Percentiles rank a stretch among this genome's conserved stretches.
Evolutionary conservation across 1,140 invertebrate species (phyloP).

Genomic region (Luehdorfia chinensis): DNA sequence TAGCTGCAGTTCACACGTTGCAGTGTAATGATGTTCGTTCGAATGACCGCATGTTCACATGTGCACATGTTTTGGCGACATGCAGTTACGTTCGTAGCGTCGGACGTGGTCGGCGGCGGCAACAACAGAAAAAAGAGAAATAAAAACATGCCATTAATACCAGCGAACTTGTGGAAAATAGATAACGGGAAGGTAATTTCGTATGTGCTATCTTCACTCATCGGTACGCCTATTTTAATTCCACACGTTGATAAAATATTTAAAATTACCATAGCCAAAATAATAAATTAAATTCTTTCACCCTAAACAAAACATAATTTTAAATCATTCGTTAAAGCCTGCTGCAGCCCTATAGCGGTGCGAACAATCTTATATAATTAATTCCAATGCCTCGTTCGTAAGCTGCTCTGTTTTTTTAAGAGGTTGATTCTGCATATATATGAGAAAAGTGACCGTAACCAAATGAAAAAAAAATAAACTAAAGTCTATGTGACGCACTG

Average conservation of each 20-base stretch:
- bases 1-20: slow-evolving; percentile 39
- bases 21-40: slow-evolving; percentile 26
- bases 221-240: slow-evolving; percentile 21
- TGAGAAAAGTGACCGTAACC: slow-evolving; percentile 1
- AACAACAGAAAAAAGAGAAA: slow-evolving; percentile 51
- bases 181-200: slow-evolving; percentile 17
- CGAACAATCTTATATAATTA: too few relatives aligned
- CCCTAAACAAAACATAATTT: too few relatives aligned
- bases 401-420: too few relatives aligned
- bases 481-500: background rate
- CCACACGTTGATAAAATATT: background rate
- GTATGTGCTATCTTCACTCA: slow-evolving; percentile 68
- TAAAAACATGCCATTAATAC: slow-evolving; percentile 69
- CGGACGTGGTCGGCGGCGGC: slow-evolving; percentile 33
- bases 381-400: too few relatives aligned
- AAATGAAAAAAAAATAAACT: background rate
- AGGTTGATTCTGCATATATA: background rate
- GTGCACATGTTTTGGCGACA: slow-evolving; percentile 32
- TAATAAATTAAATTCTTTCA: too few relatives aligned
- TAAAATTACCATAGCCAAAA: too few relatives aligned
- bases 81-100: slow-evolving; percentile 49
- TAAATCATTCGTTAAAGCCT: too few relatives aligned
- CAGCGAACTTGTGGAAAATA: slow-evolving; percentile 20
- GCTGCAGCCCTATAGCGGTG: too few relatives aligned
- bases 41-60: slow-evolving; percentile 2